Percentiles rank a stretch among this genome's conserved stretches.
These are phyloP conservation scores for Metridium senile DNA, from an alignment of 92 coral and sea anemone species.

Conservation along the genomic window DNA sequence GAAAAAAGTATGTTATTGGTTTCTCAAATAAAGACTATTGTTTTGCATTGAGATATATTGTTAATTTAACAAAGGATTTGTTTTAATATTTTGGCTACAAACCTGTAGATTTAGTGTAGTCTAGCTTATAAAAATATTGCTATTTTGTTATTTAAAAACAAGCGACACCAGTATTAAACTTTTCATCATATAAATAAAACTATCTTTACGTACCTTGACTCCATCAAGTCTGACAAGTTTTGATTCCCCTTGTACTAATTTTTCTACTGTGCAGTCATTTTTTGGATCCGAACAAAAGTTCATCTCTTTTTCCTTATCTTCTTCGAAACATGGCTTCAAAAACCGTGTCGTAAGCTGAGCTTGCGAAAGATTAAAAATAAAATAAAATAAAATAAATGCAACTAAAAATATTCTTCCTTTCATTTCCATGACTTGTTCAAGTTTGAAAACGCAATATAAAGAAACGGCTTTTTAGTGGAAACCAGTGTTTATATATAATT, in stretches of 20 bases:
- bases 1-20: no score
- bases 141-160: neutral
- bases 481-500: constrained; percentile 20
- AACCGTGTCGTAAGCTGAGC: constrained; percentile 13
- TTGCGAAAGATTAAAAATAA: neutral
- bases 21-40: no score
- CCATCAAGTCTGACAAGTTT: constrained; percentile 54
- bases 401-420: neutral
- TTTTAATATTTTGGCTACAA: neutral
- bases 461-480: neutral
- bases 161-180: no score
- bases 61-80: neutral
- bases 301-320: constrained; percentile 39
- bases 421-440: constrained; percentile 1
- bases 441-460: neutral
- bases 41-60: no score
- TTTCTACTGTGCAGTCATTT: constrained; percentile 26
- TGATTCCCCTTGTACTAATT: constrained; percentile 6
- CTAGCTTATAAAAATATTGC: no score
- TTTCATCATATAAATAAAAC: no score
- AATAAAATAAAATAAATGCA: constrained; percentile 1
- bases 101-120: neutral
- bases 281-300: constrained; percentile 59
- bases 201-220: constrained; percentile 52
- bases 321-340: constrained; percentile 54